Base-by-base conservation (phyloP, 2,888 invertebrate species). In the Mechanitis mazaeus region DNA sequence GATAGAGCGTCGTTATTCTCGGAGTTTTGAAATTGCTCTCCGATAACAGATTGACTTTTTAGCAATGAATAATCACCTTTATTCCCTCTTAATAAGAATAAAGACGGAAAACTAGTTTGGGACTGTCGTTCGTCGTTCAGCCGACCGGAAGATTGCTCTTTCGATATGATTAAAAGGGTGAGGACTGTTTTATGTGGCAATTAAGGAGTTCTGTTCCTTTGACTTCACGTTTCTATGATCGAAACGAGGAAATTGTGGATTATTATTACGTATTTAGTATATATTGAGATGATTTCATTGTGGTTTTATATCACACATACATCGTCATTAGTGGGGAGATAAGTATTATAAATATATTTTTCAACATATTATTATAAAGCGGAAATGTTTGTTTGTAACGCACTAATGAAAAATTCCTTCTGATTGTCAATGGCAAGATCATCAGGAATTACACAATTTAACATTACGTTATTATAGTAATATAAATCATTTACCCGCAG, bases 161-260 rank as follows among this genome's bases (percentile, higher is more conserved):
- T 88, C 82, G 87, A 85, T 87, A 89, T 89, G 87, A 89, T 89
- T 87, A 86, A 89, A 86, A 85, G 85, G 87, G 89, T 83, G 89
- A 83, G 77, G 88, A 89, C 83, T 84, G 83, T 81, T 89, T 89
- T 85, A 88, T 87, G 85, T 83, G 78, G 81, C 80, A 86, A 89
- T 90, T 88, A 87, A 81, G 77, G 79, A 83, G 78, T 84, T 85
- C 79, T 75, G 76, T 78, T 80, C 77, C 75, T 79, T 80, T 73
- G 75, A 77, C 73, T 75, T 79, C 75, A 75, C 77, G 77, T 81
- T 80, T 78, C 79, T 79, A 74, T 68, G 69, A 74, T 69, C 68
- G 63, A 64, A 64, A 65, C 63, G 67, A 66, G 67, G 66, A 66
- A 64, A 67, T 61, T 63, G 61, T 64, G 61, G 65, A 59, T 54